These are phyloP conservation scores for Apotomis turbidana DNA, from an alignment of 2,888 invertebrate genomes.

Conservation along the genomic window DNA sequence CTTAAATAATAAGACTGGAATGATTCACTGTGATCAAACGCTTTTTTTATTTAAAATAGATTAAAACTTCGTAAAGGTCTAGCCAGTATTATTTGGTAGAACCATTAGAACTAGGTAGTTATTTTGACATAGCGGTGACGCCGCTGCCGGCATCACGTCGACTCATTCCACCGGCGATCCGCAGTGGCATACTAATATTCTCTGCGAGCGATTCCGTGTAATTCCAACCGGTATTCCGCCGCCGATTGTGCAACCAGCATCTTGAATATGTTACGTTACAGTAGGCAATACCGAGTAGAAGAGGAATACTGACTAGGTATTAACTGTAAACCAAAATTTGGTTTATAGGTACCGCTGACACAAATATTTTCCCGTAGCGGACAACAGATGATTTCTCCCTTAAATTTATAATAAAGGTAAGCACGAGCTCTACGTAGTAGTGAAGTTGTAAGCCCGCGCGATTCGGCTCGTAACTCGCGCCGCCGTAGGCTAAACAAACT, in stretches of 20 bases:
- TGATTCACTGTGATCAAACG: no score
- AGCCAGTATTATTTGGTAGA: conserved; percentile 59
- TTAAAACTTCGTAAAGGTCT: no score
- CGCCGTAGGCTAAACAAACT: conserved; percentile 77
- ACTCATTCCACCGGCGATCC: conserved; percentile 78
- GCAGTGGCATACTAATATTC: conserved; percentile 78
- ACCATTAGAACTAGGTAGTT: conserved; percentile 63
- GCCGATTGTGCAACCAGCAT: conserved; percentile 71
- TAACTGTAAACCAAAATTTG: not conserved
- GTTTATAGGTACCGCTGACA: not conserved
- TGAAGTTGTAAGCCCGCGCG: conserved; percentile 55
- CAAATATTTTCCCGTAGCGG: conserved; percentile 3
- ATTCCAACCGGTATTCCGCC: conserved; percentile 70
- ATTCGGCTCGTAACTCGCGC: conserved; percentile 68
- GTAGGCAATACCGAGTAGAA: conserved; percentile 48
- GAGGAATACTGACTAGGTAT: conserved; percentile 46
- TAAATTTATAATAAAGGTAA: conserved; percentile 5
- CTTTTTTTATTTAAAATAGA: no score
- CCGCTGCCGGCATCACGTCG: conserved; percentile 70
- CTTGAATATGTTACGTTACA: conserved; percentile 76
- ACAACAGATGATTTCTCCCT: not conserved
- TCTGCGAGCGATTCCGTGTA: conserved; percentile 74
- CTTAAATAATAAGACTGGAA: not conserved
- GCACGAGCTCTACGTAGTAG: conserved; percentile 46
- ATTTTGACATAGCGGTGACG: conserved; percentile 67